These are phyloP conservation scores for Sycobia sp. DNA, from an alignment of 1,140 invertebrate genomes.

Conservation along the genomic window DNA sequence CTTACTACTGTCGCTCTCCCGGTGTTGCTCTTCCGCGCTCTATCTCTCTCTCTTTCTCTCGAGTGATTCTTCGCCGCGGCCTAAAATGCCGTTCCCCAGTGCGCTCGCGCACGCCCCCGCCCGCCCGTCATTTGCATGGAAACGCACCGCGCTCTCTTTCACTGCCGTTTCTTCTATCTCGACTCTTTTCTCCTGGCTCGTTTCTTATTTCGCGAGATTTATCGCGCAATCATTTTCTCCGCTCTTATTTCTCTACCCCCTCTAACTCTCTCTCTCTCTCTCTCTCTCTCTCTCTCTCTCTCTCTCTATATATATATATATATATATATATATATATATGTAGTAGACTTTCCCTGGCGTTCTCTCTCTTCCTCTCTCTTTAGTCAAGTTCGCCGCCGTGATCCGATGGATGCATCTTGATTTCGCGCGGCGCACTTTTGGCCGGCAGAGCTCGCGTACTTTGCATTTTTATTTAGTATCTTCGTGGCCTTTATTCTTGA, in stretches of 20 bases:
- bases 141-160: slow-evolving; percentile 3
- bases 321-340: no score
- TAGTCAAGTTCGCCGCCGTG: not conserved
- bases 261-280: no score
- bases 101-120: no score
- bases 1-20: not conserved
- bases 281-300: no score
- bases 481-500: no score
- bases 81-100: slow-evolving; percentile 1
- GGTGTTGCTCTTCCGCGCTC: no score
- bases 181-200: not conserved
- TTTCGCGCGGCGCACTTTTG: not conserved
- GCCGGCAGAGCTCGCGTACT: no score
- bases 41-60: not conserved
- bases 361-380: no score
- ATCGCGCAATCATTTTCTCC: slow-evolving; percentile 19
- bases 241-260: not conserved
- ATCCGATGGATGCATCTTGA: not conserved
- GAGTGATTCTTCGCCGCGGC: slow-evolving; percentile 12
- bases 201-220: slow-evolving; percentile 15
- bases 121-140: slow-evolving; percentile 28
- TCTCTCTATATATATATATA: no score
- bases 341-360: no score
- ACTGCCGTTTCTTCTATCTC: not conserved
- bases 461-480: no score